Evolutionary conservation across 2,888 invertebrate genomes (phyloP).

Genomic region (Plusia festucae): DNA sequence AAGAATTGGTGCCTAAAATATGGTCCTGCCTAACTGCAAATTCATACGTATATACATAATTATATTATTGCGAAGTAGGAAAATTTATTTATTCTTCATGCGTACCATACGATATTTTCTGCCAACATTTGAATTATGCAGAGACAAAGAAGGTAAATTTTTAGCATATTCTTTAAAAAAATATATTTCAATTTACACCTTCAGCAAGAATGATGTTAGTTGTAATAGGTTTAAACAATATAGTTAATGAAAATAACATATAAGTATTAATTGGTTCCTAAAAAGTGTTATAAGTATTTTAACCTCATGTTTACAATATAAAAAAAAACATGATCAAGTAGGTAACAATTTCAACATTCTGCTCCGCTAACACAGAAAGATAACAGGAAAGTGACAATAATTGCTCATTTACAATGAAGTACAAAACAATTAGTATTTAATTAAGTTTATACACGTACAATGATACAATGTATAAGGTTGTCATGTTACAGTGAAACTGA

Average conservation of each 20-base stretch:
- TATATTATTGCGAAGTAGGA: no score
- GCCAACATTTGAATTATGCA: no score
- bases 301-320: not conserved
- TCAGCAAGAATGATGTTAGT: no score
- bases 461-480: constrained; percentile 55
- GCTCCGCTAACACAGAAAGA: constrained; percentile 27
- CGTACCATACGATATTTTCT: no score
- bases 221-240: no score
- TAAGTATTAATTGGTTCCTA: no score
- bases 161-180: no score
- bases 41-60: not conserved
- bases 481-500: constrained; percentile 61
- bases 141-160: no score
- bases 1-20: constrained; percentile 20
- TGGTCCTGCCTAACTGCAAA: constrained; percentile 10
- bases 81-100: no score
- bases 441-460: constrained; percentile 56
- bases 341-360: not conserved
- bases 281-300: not conserved
- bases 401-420: constrained; percentile 29
- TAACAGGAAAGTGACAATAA: constrained; percentile 23
- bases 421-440: constrained; percentile 45
- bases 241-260: no score
- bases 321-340: not conserved
- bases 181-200: no score